Base-by-base conservation (phyloP, 2,888 invertebrate genomes). In the Orthosia gracilis region DNA sequence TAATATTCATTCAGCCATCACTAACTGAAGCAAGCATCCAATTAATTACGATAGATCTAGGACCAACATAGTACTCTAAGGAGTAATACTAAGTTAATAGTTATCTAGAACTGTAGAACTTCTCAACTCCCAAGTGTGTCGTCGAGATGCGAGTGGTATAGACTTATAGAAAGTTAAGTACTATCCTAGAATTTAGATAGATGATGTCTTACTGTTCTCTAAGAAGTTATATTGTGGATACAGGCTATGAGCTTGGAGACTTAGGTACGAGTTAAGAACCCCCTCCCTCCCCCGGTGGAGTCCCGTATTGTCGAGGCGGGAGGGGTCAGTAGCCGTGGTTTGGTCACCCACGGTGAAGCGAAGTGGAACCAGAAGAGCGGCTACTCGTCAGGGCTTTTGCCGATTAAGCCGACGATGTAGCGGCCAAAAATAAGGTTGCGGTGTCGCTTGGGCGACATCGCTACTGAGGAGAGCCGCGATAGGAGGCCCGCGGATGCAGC, bases 101-200 rank as follows among this genome's bases (percentile, higher is more conserved):
- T 49, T 45, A 49, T 45, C 45, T 18, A 52, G 40, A 73, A 80
- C 18, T 74, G 40, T 18, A 52, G 40, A 73, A 73, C 18, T 74
- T 45, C 15, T 1, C 17, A 65, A 52, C 57, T 23, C 74, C 49
- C 77, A 63, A 52, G 47, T 17, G 62, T 17, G 62, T 63, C 55
- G 75, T 74, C 15, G 4, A 17, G 40, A 52, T 40, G 15, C 45
- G 17, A 63, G 31, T 31, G 61, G 47, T 40, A 26, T 49, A 17
- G 57, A n/a, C n/a, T n/a, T n/a, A n/a, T n/a, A 61, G 70, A 78
- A 70, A 78, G 55, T 52, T 61, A 23, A 57, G 52, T 63, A 69
- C 13, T 57, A 57, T 50, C 5, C 1, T 1, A 26, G 64, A 49
- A 64, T n/a, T 70, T 26, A 61, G 23, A 49, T 50, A 57, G 31